These are phyloP conservation scores for Diplodus sargus DNA, from an alignment of 2,797 vertebrate genomes.

Conservation along the genomic window DNA sequence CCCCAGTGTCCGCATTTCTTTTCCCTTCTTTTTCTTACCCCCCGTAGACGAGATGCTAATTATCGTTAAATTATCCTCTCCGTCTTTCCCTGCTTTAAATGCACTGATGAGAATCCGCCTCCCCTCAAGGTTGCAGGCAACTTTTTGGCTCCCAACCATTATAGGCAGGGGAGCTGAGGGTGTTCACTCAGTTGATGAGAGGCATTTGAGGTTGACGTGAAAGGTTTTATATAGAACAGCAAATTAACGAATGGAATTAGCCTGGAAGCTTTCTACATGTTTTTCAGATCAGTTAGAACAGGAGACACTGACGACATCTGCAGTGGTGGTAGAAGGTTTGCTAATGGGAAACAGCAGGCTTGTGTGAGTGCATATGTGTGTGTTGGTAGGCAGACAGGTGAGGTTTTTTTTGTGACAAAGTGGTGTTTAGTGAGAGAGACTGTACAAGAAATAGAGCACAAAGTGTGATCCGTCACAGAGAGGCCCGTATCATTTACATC, in stretches of 20 bases:
- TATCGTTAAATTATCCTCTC: conserved; percentile 71
- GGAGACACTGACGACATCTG: conserved; percentile 25
- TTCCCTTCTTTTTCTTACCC: conserved; percentile 49
- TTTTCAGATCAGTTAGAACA: conserved; percentile 16
- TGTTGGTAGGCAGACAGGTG: neutral
- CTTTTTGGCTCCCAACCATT: conserved; percentile 26
- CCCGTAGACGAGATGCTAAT: conserved; percentile 73
- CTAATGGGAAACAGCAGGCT: conserved; percentile 33
- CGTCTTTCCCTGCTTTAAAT: conserved; percentile 58
- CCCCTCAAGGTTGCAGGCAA: conserved; percentile 54
- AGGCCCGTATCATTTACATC: conserved; percentile 70
- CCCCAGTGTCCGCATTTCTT: conserved; percentile 38
- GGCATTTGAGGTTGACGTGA: conserved; percentile 35
- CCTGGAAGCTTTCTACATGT: conserved; percentile 27
- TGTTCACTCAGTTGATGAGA: conserved; percentile 49
- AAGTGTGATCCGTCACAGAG: conserved; percentile 54
- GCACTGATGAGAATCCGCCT: conserved; percentile 56
- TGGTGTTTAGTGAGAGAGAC: conserved; percentile 20
- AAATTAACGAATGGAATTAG: conserved; percentile 56
- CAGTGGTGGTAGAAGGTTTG: neutral
- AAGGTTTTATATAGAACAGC: conserved; percentile 53
- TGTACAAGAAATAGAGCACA: conserved; percentile 44
- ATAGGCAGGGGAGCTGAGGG: conserved; percentile 1
- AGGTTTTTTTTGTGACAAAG: conserved; percentile 31
- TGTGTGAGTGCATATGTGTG: neutral